Conservation (phyloP, 2,888 invertebrate genomes). For the Belgica antarctica region DNA sequence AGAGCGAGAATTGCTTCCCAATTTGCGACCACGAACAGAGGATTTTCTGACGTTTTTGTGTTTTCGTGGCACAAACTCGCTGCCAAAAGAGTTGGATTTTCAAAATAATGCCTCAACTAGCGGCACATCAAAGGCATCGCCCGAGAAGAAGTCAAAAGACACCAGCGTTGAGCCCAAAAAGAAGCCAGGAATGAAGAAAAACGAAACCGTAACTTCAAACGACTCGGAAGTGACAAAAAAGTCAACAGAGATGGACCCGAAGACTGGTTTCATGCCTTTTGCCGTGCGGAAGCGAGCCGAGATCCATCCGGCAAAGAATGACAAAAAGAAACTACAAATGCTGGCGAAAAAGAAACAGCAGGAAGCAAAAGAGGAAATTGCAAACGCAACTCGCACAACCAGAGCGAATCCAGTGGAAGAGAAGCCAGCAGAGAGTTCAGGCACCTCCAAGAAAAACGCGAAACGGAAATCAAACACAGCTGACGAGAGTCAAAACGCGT, state of each 20-base stretch:
- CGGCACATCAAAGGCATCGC: slow-evolving; percentile 49
- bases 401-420: slow-evolving; percentile 21
- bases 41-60: slow-evolving; percentile 83
- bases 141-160: slow-evolving; percentile 19
- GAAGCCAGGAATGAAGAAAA: slow-evolving; percentile 22
- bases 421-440: not conserved
- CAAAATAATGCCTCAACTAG: slow-evolving; percentile 56
- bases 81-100: slow-evolving; percentile 71
- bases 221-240: not conserved
- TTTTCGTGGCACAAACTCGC: slow-evolving; percentile 71
- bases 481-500: not conserved
- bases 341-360: slow-evolving; percentile 3
- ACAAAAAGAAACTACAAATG: slow-evolving; percentile 31
- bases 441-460: slow-evolving; percentile 25
- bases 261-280: slow-evolving; percentile 55
- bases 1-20: slow-evolving; percentile 64
- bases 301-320: slow-evolving; percentile 48
- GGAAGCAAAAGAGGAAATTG: not conserved
- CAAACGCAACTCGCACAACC: slow-evolving; percentile 22
- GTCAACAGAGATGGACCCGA: slow-evolving; percentile 24
- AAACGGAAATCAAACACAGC: not conserved
- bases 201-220: slow-evolving; percentile 43
- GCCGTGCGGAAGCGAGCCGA: slow-evolving; percentile 62
- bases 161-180: slow-evolving; percentile 33
- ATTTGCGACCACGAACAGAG: slow-evolving; percentile 75